Evolutionary conservation across 2,797 vertebrate species (phyloP).

Genomic region (Hozukius guyotensis): DNA sequence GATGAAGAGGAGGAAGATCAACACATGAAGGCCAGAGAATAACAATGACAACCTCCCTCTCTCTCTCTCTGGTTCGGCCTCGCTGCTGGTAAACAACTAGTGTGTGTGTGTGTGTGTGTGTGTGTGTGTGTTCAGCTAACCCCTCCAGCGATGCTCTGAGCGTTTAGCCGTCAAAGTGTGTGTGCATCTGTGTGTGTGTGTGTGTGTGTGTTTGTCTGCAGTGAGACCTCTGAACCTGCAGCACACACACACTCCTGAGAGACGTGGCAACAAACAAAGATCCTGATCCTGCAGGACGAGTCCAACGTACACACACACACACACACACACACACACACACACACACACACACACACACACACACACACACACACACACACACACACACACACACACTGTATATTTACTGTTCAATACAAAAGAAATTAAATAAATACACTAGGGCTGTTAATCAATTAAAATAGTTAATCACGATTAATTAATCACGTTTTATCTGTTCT

Average conservation of each 20-base stretch:
- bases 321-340: accelerated
- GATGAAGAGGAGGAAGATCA: not conserved
- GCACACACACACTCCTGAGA: not conserved
- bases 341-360: too few species aligned
- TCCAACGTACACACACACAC: not conserved
- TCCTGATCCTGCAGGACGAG: not conserved
- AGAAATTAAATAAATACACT: too few species aligned
- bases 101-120: not conserved
- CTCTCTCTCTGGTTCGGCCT: not conserved
- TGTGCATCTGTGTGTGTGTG: conserved; percentile 2
- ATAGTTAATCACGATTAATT: too few species aligned
- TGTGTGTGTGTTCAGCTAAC: not conserved
- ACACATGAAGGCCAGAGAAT: conserved; percentile 3
- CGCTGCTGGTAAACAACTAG: not conserved
- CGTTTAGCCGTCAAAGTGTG: not conserved
- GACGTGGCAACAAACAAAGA: not conserved
- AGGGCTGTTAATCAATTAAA: too few species aligned
- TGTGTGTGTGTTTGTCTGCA: not conserved
- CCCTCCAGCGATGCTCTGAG: conserved; percentile 27
- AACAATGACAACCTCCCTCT: not conserved
- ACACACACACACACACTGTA: too few species aligned
- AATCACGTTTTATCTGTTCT: too few species aligned
- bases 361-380: too few species aligned
- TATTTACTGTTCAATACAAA: too few species aligned
- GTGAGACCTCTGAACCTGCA: not conserved